A percentile compares a stretch with the other conserved stretches of the same genome.
phyloP scores from a whole-genome alignment of 2,113 vertebrate species.

The Python bivittatus region DNA sequence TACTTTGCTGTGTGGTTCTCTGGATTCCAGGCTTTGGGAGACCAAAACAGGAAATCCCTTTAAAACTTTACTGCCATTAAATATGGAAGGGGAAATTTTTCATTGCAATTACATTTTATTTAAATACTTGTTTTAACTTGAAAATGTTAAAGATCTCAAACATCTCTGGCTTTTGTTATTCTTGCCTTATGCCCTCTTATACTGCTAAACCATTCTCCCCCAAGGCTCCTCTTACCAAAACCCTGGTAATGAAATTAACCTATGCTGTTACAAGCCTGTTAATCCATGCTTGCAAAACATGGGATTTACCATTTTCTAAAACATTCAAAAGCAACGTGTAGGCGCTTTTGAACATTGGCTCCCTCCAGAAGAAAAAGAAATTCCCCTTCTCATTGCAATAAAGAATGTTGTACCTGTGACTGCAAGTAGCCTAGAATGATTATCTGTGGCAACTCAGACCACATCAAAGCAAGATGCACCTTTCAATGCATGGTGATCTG shows the following conservation, averaged over 20 bases:
- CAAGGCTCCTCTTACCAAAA: constrained; percentile 32
- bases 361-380: constrained; percentile 9
- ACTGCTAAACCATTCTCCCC: constrained; percentile 25
- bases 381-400: constrained; percentile 19
- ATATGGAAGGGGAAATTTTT: background rate
- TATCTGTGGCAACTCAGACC: background rate
- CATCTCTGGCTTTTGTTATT: constrained; percentile 49
- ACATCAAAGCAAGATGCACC: background rate
- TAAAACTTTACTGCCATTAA: accelerated
- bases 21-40: constrained; percentile 23
- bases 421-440: background rate
- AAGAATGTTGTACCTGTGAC: background rate
- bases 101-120: background rate
- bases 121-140: background rate
- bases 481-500: background rate
- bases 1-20: background rate
- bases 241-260: constrained; percentile 47
- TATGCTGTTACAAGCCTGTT: constrained; percentile 39
- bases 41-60: constrained; percentile 25
- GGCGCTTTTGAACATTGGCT: background rate
- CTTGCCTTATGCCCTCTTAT: constrained; percentile 21
- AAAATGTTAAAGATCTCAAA: background rate
- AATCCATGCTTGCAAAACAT: background rate
- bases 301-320: background rate
- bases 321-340: background rate